phyloP scores from a whole-genome alignment of 2,888 invertebrate genomes.

The Tineola bisselliella region DNA sequence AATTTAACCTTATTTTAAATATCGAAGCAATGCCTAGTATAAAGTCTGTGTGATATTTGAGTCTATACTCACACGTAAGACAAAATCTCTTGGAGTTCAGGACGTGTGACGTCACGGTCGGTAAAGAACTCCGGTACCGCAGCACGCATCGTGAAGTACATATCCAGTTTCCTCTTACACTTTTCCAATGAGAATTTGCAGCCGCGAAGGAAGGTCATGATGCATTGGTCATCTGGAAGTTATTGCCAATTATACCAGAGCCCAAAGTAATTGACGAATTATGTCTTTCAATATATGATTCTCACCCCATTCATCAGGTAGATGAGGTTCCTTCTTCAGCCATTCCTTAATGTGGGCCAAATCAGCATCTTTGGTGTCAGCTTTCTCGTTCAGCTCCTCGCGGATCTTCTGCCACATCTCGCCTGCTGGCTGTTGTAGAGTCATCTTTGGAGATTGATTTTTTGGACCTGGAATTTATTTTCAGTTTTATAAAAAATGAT shows the following conservation, averaged over 20 bases:
- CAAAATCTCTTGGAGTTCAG: conserved; percentile 76
- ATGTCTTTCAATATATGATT: no score
- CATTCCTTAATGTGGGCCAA: conserved; percentile 73
- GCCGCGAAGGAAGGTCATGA: conserved; percentile 84
- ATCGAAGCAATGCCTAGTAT: no score
- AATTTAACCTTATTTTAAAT: no score
- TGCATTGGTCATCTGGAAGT: conserved; percentile 80
- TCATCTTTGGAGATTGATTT: conserved; percentile 59
- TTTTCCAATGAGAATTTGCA: conserved; percentile 89
- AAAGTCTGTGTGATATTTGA: no score
- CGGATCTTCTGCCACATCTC: conserved; percentile 79
- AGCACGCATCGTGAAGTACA: conserved; percentile 88
- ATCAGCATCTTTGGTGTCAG: conserved; percentile 67
- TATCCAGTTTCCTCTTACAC: conserved; percentile 85
- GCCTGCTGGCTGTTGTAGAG: conserved; percentile 75
- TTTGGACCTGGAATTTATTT: conserved; percentile 27
- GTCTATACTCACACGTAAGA: conserved; percentile 71
- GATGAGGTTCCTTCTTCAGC: conserved; percentile 73
- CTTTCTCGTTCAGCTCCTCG: conserved; percentile 76
- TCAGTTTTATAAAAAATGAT: no score
- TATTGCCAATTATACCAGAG: no score
- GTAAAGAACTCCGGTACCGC: conserved; percentile 85
- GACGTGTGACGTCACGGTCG: conserved; percentile 77
- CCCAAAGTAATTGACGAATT: no score
- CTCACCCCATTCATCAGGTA: conserved; percentile 69